phyloP scores from a whole-genome alignment of 2,113 vertebrate species.

The Macheiramphus alcinus region DNA sequence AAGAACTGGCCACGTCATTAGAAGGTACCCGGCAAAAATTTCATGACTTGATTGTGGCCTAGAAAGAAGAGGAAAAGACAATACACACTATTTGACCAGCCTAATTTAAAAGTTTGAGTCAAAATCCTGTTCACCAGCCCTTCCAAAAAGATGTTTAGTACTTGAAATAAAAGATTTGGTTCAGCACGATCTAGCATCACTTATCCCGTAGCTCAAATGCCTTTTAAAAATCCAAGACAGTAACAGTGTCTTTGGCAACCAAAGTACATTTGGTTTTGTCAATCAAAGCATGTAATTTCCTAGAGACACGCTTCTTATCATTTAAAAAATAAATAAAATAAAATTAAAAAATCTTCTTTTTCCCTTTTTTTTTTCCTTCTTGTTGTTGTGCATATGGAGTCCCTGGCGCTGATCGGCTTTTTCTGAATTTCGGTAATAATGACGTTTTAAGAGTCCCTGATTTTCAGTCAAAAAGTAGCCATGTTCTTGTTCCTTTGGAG shows the following conservation, averaged over 20 bases:
- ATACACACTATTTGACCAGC: accelerated
- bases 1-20: neutral
- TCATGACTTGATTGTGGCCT: neutral
- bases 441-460: neutral
- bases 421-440: neutral
- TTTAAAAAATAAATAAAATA: neutral
- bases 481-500: neutral
- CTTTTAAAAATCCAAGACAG: neutral
- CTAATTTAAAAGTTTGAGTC: neutral
- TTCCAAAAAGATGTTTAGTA: neutral
- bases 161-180: neutral
- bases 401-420: neutral
- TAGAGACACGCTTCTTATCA: neutral
- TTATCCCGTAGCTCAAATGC: neutral
- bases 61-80: neutral
- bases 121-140: neutral
- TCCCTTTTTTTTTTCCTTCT: neutral
- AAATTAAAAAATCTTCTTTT: neutral
- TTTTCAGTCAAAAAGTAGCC: neutral
- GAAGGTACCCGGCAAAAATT: neutral
- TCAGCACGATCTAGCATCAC: neutral
- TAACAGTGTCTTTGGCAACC: neutral
- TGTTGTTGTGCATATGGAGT: neutral
- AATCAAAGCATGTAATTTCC: neutral
- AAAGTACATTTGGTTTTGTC: neutral